These are phyloP conservation scores for Antechinus flavipes DNA, from an alignment of 2,113 vertebrate species.

Conservation along the genomic window DNA sequence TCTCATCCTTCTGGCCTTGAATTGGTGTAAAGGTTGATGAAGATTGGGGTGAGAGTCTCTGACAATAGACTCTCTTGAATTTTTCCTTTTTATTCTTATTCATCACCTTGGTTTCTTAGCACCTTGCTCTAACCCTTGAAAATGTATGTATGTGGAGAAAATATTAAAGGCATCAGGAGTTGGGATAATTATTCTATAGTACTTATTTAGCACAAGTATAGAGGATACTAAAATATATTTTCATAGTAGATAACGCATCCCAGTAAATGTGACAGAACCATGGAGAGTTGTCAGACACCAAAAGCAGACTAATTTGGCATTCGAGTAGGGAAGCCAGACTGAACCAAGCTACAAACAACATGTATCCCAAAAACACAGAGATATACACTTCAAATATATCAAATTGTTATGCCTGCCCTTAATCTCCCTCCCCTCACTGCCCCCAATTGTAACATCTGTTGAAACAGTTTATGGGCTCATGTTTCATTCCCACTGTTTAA, in stretches of 20 bases:
- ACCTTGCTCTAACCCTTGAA: background rate
- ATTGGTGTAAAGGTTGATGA: background rate
- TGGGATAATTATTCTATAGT: background rate
- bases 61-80: background rate
- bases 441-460: background rate
- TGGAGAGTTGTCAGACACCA: background rate
- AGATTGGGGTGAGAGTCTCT: background rate
- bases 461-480: constrained; percentile 33
- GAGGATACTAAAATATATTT: background rate
- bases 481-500: constrained; percentile 30
- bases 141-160: background rate
- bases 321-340: background rate
- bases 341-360: background rate
- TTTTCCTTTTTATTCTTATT: background rate
- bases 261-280: background rate
- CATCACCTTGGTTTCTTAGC: background rate
- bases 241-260: background rate
- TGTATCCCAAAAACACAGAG: background rate
- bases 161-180: background rate
- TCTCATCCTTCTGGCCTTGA: background rate
- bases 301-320: background rate
- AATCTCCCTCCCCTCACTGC: background rate
- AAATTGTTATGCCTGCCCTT: background rate
- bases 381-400: background rate
- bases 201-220: background rate